phyloP scores from a whole-genome alignment of 2,113 vertebrate genomes.

The Brevimyrus niger region DNA sequence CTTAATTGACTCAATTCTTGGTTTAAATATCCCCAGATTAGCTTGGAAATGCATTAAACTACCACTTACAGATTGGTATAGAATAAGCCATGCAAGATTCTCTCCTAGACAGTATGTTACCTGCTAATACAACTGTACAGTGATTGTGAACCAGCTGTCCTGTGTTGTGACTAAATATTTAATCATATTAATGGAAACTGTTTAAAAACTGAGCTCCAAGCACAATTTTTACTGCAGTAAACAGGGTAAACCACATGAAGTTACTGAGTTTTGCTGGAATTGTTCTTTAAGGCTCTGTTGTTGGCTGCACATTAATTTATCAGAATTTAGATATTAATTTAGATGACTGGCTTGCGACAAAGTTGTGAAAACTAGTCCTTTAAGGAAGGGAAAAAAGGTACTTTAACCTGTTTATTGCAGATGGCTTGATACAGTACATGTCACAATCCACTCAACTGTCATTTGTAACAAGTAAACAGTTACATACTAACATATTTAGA shows the following conservation, averaged over 20 bases:
- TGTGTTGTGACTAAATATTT: background rate
- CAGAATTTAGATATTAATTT: background rate
- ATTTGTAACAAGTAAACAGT: background rate
- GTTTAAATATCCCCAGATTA: background rate
- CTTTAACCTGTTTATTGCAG: conserved; percentile 9
- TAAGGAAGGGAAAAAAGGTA: background rate
- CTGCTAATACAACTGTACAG: background rate
- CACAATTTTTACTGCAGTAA: background rate
- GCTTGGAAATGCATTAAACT: background rate
- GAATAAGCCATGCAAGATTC: background rate
- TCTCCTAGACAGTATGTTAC: background rate
- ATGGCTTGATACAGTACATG: conserved; percentile 14
- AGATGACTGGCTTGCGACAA: background rate
- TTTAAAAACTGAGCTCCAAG: background rate
- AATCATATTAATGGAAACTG: background rate
- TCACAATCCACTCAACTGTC: background rate
- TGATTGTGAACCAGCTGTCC: background rate
- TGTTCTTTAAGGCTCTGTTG: background rate
- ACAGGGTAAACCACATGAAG: background rate
- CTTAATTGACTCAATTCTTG: background rate
- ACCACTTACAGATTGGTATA: background rate
- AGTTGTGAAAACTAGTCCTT: background rate
- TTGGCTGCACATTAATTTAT: background rate
- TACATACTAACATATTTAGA: conserved; percentile 11
- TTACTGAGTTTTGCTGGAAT: background rate